These are phyloP conservation scores for Sylvilagus bachmani DNA, from an alignment of 2,113 vertebrate species.

Conservation along the genomic window DNA sequence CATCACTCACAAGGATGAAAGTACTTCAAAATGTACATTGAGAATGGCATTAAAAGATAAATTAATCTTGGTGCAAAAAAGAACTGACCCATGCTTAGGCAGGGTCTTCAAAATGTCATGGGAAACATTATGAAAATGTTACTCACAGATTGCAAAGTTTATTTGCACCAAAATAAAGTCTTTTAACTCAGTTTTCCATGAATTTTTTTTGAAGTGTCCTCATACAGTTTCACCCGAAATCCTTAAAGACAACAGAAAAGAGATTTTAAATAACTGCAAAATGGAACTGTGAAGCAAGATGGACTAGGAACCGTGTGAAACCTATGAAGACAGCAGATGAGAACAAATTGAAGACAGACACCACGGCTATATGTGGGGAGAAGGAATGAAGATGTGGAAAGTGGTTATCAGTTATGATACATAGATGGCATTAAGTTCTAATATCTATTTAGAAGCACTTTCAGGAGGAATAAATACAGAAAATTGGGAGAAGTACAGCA, in stretches of 20 bases:
- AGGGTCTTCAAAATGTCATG: no score
- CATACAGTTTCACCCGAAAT: not conserved
- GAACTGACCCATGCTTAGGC: no score
- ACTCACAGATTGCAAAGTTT: no score
- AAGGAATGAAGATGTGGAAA: not conserved
- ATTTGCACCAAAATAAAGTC: no score
- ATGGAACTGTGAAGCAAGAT: not conserved
- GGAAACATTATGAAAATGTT: no score
- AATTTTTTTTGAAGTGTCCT: no score
- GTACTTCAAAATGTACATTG: no score
- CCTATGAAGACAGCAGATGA: not conserved
- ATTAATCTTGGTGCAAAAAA: no score
- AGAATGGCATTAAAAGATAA: no score
- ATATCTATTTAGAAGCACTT: not conserved
- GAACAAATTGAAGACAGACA: not conserved
- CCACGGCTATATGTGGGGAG: not conserved
- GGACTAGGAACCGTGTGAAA: not conserved
- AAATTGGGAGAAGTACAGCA: not conserved
- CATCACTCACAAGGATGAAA: not conserved
- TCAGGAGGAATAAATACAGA: not conserved
- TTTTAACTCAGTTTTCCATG: no score
- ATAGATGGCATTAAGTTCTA: not conserved
- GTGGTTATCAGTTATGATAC: not conserved
- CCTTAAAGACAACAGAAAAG: not conserved
- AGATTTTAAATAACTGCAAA: not conserved